Evolutionary conservation across 2,888 invertebrate genomes (phyloP).

Genomic region (Sesia bembeciformis): DNA sequence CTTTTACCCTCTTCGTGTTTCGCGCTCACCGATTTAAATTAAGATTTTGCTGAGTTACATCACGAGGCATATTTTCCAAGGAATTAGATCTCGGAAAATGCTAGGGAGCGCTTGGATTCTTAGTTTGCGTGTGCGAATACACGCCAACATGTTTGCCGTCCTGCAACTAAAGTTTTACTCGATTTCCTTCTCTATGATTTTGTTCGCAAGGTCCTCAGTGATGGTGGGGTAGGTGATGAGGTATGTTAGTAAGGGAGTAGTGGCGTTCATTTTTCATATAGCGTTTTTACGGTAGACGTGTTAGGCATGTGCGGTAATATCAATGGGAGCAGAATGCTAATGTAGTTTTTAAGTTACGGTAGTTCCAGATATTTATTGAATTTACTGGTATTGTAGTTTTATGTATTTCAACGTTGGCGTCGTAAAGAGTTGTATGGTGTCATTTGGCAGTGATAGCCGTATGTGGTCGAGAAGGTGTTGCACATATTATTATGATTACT

Average conservation of each 20-base stretch:
- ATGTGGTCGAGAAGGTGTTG: too few species aligned
- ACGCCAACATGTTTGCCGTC: constrained; percentile 5
- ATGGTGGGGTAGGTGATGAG: neutral
- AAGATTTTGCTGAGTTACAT: constrained; percentile 50
- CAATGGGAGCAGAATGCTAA: neutral
- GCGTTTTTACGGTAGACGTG: constrained; percentile 28
- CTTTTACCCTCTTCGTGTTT: neutral
- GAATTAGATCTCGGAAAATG: constrained; percentile 48
- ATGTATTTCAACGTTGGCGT: too few species aligned
- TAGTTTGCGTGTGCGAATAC: constrained; percentile 22
- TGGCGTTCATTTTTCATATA: constrained; percentile 40
- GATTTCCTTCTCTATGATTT: neutral
- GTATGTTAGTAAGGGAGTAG: constrained; percentile 16
- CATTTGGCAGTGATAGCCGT: too few species aligned
- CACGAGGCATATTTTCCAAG: constrained; percentile 60
- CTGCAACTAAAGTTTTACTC: neutral
- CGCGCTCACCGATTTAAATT: constrained; percentile 46
- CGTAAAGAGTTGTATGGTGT: too few species aligned
- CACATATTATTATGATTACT: too few species aligned
- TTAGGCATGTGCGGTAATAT: constrained; percentile 18
- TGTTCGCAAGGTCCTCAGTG: neutral
- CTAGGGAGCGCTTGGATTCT: constrained; percentile 27
- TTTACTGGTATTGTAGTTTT: neutral
- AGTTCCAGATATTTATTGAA: neutral
- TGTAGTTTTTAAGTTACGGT: neutral